Evolutionary conservation across 2,888 invertebrate species (phyloP).

Genomic region (Elgonia sp.): DNA sequence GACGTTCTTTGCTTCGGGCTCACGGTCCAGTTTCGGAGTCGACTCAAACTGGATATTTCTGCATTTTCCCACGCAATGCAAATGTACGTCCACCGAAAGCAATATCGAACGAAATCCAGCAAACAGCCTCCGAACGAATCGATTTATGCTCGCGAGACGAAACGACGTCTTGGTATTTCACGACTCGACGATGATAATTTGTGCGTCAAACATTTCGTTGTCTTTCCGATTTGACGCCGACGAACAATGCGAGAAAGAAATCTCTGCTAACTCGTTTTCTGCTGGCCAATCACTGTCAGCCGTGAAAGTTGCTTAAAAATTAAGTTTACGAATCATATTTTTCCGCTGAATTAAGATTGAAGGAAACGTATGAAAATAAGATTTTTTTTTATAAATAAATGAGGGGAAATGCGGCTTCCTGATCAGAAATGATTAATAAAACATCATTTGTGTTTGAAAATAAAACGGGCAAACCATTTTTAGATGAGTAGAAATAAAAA

Average conservation of each 20-base stretch:
- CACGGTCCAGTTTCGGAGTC: conserved; percentile 51
- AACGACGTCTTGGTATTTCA: conserved; percentile 37
- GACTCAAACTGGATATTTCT: conserved; percentile 43
- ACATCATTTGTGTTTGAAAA: no score
- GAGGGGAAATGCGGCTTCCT: no score
- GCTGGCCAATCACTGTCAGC: conserved; percentile 1
- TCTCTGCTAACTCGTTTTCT: conserved; percentile 18
- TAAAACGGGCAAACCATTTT: no score
- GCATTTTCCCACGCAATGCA: conserved; percentile 50
- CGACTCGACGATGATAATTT: conserved; percentile 24
- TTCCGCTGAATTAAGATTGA: conserved; percentile 25
- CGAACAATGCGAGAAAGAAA: conserved; percentile 14
- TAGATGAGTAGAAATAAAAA: no score
- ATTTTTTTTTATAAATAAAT: no score
- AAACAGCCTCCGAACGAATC: conserved; percentile 1
- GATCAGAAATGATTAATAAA: no score
- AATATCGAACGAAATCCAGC: conserved; percentile 24
- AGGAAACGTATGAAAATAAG: neutral
- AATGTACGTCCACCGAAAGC: conserved; percentile 8
- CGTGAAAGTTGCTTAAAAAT: conserved; percentile 36
- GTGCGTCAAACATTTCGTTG: conserved; percentile 36
- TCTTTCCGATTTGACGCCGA: conserved; percentile 30
- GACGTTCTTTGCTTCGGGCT: conserved; percentile 36
- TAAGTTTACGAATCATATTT: conserved; percentile 17
- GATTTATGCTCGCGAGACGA: conserved; percentile 6